phyloP scores from a whole-genome alignment of 2,113 vertebrate genomes.

The Raja brachyura region DNA sequence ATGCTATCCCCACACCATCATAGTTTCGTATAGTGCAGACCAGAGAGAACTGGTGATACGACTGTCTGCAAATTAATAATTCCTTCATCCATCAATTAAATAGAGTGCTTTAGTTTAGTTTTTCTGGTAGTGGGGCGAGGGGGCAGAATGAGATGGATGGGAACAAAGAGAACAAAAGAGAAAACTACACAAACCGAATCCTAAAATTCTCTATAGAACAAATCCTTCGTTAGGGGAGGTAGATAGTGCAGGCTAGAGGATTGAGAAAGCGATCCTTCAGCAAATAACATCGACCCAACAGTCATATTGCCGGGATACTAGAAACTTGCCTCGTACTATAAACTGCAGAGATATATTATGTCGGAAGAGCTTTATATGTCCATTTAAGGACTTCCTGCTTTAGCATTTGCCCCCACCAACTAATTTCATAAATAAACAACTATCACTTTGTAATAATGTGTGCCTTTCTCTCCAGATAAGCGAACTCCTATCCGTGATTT shows the following conservation, averaged over 20 bases:
- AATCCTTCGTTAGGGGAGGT: background rate
- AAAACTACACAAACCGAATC: background rate
- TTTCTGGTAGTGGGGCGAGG: background rate
- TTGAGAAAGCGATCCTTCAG: background rate
- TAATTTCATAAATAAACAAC: background rate
- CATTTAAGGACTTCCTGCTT: background rate
- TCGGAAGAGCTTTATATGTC: background rate
- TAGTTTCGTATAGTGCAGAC: background rate
- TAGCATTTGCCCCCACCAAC: background rate
- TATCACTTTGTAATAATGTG: background rate
- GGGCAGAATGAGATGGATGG: too few species aligned
- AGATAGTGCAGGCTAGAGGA: background rate
- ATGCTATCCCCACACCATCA: background rate
- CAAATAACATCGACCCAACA: background rate
- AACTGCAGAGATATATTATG: background rate
- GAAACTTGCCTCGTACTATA: background rate
- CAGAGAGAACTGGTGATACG: background rate
- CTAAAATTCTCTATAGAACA: background rate
- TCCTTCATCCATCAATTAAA: background rate
- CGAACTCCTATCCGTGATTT: background rate
- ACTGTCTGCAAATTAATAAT: background rate
- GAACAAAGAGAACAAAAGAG: background rate
- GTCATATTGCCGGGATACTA: background rate
- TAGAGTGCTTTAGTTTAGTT: background rate
- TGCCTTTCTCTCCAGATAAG: background rate